Evolutionary conservation across 2,888 invertebrate species (phyloP), one percentile per base, ranked within the genome.

Genomic region (Erannis defoliaria): DNA sequence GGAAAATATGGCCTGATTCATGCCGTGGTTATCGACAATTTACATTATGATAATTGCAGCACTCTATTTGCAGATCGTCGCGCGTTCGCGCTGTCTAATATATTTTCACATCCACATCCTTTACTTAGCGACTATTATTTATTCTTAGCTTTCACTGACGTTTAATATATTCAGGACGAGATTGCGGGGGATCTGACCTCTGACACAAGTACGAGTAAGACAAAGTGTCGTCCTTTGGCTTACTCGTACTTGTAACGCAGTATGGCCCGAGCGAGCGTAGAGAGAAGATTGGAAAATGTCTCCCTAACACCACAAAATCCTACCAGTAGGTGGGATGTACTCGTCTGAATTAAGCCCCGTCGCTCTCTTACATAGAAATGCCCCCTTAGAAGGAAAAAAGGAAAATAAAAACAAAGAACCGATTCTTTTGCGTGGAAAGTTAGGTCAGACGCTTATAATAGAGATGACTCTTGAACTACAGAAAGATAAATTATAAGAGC

Each of bases 21-120:
- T 56, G 55, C 58, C 71, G 68, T 71, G 67, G 29, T 53, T 50
- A 26, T 43, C 31, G 60, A 37, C 63, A 66, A 69, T 29, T 69
- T 69, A 61, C 53, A 64, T 58, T 48, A 37, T 54, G 62, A 62
- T 61, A 62, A 68, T 67, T 61, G 35, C 50, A 42, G 3, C 50
- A 35, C 29, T 40, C 2, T 26, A 53, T 50, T 56, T 42, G 31
- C 48, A 55, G 53, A 40, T 18, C 18, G 38, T 38, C 38, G 18
- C 38, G 18, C 18, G 18, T 38, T 18, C 38, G 38, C 14, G 18
- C 38, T 18, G 38, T 8, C 14, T 38, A n/a, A n/a, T n/a, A 5
- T 18, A 38, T 38, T 38, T 38, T 38, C 18, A 14, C 9, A 9
- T 9, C 18, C 6, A 16, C 2, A 16, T 37, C 14, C 14, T n/a